These are phyloP conservation scores for Zootoca vivipara DNA, from an alignment of 2,113 vertebrate genomes.

Conservation along the genomic window DNA sequence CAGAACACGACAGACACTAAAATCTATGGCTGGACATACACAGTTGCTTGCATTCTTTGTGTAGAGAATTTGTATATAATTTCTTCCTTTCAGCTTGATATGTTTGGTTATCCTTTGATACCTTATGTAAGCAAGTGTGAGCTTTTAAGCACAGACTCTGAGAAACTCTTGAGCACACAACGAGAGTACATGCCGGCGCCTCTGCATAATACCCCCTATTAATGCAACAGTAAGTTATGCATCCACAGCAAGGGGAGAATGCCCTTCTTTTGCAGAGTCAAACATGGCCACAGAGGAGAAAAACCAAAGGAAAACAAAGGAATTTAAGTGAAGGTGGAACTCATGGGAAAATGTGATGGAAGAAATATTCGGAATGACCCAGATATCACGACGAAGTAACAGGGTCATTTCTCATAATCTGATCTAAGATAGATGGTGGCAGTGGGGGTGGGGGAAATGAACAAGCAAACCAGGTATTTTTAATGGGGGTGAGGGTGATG, in stretches of 20 bases:
- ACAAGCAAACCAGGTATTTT: too few relatives aligned
- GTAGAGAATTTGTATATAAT: background rate
- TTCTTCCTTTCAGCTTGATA: background rate
- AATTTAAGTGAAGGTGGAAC: background rate
- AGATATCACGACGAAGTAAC: background rate
- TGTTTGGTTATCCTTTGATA: constrained; percentile 30
- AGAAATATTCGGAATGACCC: background rate
- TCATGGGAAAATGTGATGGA: background rate
- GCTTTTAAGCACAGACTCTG: background rate
- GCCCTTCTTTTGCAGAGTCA: background rate
- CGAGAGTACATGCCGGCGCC: background rate
- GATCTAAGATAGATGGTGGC: too few relatives aligned
- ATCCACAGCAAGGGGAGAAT: constrained; percentile 10
- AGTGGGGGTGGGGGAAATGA: too few relatives aligned
- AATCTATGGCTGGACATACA: background rate
- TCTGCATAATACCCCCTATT: background rate
- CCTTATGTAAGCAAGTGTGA: background rate
- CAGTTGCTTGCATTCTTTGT: background rate
- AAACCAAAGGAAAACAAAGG: background rate
- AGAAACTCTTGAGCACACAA: constrained; percentile 6
- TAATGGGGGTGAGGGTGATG: too few relatives aligned
- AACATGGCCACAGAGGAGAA: background rate
- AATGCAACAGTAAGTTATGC: constrained; percentile 29
- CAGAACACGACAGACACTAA: background rate
- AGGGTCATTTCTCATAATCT: background rate